A percentile compares a stretch with the other conserved stretches of the same genome.
These are phyloP conservation scores for Dusona sp. DNA, from an alignment of 2,888 invertebrate genomes.

Conservation along the genomic window DNA sequence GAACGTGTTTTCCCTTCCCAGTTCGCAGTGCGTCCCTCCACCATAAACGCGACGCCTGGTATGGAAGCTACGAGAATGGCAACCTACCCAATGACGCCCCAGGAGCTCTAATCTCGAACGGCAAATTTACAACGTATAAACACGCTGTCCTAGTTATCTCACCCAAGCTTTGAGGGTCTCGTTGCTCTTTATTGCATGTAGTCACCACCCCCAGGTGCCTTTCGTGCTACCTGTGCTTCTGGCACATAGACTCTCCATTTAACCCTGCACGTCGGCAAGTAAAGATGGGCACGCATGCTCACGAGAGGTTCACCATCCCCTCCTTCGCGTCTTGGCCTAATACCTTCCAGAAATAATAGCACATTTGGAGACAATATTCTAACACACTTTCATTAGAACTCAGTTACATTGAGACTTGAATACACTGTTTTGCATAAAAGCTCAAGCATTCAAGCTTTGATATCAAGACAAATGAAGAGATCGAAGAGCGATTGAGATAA, in stretches of 20 bases:
- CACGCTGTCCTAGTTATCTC: constrained; percentile 78
- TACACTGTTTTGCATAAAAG: background rate
- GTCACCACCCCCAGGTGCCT: constrained; percentile 64
- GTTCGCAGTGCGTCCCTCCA: constrained; percentile 6
- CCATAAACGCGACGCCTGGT: background rate
- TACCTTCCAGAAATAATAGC: background rate
- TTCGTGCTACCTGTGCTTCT: constrained; percentile 60
- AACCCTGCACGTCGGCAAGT: background rate
- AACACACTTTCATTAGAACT: background rate
- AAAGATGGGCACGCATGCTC: constrained; percentile 48
- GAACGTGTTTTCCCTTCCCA: constrained; percentile 40
- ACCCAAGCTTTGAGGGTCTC: constrained; percentile 66
- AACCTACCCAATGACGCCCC: constrained; percentile 56
- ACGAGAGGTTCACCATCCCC: constrained; percentile 38
- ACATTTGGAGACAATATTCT: background rate
- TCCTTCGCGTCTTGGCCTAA: background rate
- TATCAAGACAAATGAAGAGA: background rate
- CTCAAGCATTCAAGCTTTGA: background rate
- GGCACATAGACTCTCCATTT: constrained; percentile 42
- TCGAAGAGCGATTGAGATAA: background rate
- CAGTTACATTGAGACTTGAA: background rate
- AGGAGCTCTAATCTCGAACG: constrained; percentile 71
- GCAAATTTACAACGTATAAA: constrained; percentile 78
- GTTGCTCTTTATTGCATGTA: constrained; percentile 72
- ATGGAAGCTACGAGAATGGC: constrained; percentile 33